A percentile compares a stretch with the other conserved stretches of the same genome.
Conservation (phyloP, 2,113 vertebrate species). For the Monopterus albus region DNA sequence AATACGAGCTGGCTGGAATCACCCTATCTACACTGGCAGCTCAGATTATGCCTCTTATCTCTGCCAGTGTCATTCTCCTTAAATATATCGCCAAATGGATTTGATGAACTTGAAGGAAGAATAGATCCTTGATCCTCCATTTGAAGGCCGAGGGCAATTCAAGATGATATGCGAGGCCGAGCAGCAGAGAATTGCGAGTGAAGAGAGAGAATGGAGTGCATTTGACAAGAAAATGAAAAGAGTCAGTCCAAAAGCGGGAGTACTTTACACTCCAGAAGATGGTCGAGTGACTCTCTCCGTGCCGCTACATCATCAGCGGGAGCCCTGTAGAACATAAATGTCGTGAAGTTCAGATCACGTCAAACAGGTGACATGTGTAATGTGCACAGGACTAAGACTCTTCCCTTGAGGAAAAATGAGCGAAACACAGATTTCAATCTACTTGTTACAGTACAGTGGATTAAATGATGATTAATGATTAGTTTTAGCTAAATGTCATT, state of each 20-base stretch:
- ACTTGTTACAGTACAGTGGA: no score
- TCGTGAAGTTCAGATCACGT: neutral
- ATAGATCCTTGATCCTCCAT: constrained; percentile 27
- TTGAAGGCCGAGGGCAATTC: constrained; percentile 17
- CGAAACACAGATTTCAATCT: neutral
- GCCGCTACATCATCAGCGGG: constrained; percentile 39
- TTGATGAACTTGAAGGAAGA: constrained; percentile 56
- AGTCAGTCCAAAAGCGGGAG: constrained; percentile 5
- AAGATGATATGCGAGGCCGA: neutral
- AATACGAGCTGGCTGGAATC: constrained; percentile 43
- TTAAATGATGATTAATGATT: neutral
- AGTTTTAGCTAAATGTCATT: neutral
- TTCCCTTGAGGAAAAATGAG: neutral
- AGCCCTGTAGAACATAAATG: constrained; percentile 52
- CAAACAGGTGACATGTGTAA: neutral
- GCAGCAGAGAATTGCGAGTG: neutral
- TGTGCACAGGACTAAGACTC: neutral
- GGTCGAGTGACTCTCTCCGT: constrained; percentile 60
- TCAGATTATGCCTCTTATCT: constrained; percentile 58
- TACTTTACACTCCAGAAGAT: constrained; percentile 68
- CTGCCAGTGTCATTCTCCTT: constrained; percentile 28
- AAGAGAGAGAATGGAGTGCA: neutral
- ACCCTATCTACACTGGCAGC: constrained; percentile 47
- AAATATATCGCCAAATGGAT: constrained; percentile 60
- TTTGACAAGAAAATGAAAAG: constrained; percentile 15